Evolutionary conservation across 2,113 vertebrate species (phyloP), one percentile per base, ranked within the genome.

Genomic region (Labrus mixtus): DNA sequence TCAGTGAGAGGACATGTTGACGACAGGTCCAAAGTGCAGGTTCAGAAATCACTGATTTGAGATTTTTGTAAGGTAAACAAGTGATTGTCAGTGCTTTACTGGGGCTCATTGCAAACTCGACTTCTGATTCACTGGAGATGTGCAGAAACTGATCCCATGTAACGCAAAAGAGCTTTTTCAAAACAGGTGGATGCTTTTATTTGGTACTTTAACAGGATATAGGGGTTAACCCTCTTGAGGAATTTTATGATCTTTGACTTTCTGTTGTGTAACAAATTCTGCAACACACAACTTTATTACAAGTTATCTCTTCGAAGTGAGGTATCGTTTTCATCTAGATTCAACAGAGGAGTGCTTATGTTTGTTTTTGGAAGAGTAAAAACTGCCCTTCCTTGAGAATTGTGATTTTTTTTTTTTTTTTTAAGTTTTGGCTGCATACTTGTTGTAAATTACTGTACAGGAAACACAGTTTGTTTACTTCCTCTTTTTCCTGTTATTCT

Each of bases 11-110:
- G 57, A 45, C 81, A 17, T 29, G 37, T 51, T 46, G 12, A 20
- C 29, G 33, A 76, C 8, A 10, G 20, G 65, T 78, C 43, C 54
- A 78, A 87, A 80, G 79, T 75, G 22, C 74, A 76, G 29, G 29
- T 48, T 19, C 23, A 73, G 50, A 33, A 75, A 22, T 48, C 2
- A 1, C 50, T 71, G 46, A 68, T 59, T 20, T 61, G 36, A 68
- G 57, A 63, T 79, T 62, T 56, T 9, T 3, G 0, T 3, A n/a
- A 65, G 25, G 39, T 78, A 79, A 85, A 82, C 70, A 85, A 73
- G 77, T 15, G 39, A 29, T 56, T 63, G 62, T 64, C 48, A 23
- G 69, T 43, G 37, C 15, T 73, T 50, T 17, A 51, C 25, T 53
- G 19, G 16, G 29, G 33, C 37, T 56, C 33, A 43, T 41, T 22